Conservation (phyloP, 1,140 invertebrate species). For the Lanistes nyassanus region DNA sequence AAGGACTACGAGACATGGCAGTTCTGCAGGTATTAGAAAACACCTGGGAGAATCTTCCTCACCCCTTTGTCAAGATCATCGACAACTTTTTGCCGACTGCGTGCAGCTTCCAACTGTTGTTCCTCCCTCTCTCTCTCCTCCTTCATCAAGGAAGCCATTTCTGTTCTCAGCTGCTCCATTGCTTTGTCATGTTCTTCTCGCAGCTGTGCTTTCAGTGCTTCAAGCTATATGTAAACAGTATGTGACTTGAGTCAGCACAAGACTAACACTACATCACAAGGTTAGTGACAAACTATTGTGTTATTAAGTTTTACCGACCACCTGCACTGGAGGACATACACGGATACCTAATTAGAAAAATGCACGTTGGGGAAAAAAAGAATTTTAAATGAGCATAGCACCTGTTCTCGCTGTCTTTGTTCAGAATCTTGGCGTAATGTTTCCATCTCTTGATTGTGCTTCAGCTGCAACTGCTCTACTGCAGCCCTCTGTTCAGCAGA, state of each 20-base stretch:
- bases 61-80: conserved; percentile 63
- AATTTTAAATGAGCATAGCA: neutral
- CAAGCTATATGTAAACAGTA: conserved; percentile 4
- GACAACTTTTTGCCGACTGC: conserved; percentile 57
- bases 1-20: too few species aligned
- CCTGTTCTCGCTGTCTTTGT: conserved; percentile 18
- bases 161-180: conserved; percentile 42
- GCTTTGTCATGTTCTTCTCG: conserved; percentile 33
- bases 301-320: too few species aligned
- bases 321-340: too few species aligned
- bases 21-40: too few species aligned
- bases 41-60: conserved; percentile 1
- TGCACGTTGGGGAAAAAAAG: too few species aligned
- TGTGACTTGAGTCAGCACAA: too few species aligned
- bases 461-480: conserved; percentile 35
- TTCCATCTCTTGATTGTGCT: conserved; percentile 28
- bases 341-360: too few species aligned
- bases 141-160: conserved; percentile 49
- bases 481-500: conserved; percentile 50
- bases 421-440: conserved; percentile 47
- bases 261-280: too few species aligned
- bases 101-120: conserved; percentile 56
- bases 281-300: too few species aligned
- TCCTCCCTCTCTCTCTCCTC: conserved; percentile 54
- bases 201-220: neutral